These are phyloP conservation scores for Amazonetta brasiliensis DNA, from an alignment of 2,797 vertebrate genomes.

Conservation along the genomic window DNA sequence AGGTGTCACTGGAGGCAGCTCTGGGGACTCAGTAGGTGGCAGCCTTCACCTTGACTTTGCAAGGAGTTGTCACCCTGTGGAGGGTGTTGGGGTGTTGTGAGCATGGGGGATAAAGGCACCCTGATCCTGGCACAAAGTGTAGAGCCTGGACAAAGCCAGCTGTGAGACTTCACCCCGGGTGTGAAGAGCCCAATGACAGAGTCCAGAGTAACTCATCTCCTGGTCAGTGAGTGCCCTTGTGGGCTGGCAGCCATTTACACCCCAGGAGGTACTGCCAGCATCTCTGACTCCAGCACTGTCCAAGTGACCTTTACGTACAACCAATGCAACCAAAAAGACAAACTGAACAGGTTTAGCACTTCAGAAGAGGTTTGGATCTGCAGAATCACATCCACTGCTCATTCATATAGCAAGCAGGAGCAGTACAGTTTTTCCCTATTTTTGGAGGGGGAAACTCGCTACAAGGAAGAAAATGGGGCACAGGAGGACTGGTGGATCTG, in stretches of 20 bases:
- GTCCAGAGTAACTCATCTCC: background rate
- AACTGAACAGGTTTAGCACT: background rate
- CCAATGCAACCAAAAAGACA: background rate
- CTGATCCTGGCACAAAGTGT: background rate
- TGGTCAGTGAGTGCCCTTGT: background rate
- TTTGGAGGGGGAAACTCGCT: background rate
- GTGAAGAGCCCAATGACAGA: background rate
- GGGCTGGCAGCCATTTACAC: background rate
- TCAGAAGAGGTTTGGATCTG: background rate
- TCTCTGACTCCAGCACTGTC: background rate
- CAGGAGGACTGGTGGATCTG: background rate
- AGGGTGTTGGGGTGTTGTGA: background rate
- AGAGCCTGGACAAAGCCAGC: background rate
- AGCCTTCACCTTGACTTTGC: conserved; percentile 44
- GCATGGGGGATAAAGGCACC: background rate
- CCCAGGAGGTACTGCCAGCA: background rate
- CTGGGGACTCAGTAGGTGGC: conserved; percentile 59
- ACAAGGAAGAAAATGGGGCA: background rate
- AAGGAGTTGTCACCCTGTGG: background rate
- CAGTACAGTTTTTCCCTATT: background rate
- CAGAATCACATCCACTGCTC: background rate
- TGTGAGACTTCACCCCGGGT: background rate
- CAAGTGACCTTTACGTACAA: background rate
- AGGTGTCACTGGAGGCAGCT: background rate
- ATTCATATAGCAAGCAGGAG: background rate